phyloP scores from a whole-genome alignment of 2,888 invertebrate genomes.

The Stenichneumon culpator region DNA sequence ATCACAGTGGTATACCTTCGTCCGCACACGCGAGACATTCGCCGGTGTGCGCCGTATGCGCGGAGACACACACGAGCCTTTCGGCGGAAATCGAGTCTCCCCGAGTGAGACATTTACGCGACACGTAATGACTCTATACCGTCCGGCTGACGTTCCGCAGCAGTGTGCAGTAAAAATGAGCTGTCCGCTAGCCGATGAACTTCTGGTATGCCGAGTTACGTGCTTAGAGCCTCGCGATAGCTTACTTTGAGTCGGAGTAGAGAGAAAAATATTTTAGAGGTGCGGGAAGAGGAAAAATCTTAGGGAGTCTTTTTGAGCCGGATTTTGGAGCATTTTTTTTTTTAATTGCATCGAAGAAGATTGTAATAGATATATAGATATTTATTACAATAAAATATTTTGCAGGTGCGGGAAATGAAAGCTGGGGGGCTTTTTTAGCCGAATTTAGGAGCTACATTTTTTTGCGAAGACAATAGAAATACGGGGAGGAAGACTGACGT shows the following conservation, averaged over 20 bases:
- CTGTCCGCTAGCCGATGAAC: conserved; percentile 14
- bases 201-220: conserved; percentile 5
- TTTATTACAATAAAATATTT: no score
- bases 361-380: no score
- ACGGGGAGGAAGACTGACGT: no score
- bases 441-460: no score
- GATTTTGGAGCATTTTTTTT: background rate
- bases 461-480: no score
- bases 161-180: conserved; percentile 11
- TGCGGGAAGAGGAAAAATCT: background rate
- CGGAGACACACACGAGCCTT: conserved; percentile 42
- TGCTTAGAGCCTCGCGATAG: background rate
- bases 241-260: background rate
- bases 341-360: no score
- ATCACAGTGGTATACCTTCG: conserved; percentile 81
- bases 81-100: conserved; percentile 56
- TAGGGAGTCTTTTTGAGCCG: background rate
- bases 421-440: no score
- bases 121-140: conserved; percentile 57
- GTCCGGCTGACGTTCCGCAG: conserved; percentile 1
- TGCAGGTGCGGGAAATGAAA: no score
- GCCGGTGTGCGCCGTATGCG: background rate
- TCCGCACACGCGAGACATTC: conserved; percentile 26
- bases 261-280: background rate
- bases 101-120: conserved; percentile 82